A percentile compares a stretch with the other conserved stretches of the same genome.
These are phyloP conservation scores for Aeoliscus strigatus DNA, from an alignment of 2,797 vertebrate species.

Conservation along the genomic window DNA sequence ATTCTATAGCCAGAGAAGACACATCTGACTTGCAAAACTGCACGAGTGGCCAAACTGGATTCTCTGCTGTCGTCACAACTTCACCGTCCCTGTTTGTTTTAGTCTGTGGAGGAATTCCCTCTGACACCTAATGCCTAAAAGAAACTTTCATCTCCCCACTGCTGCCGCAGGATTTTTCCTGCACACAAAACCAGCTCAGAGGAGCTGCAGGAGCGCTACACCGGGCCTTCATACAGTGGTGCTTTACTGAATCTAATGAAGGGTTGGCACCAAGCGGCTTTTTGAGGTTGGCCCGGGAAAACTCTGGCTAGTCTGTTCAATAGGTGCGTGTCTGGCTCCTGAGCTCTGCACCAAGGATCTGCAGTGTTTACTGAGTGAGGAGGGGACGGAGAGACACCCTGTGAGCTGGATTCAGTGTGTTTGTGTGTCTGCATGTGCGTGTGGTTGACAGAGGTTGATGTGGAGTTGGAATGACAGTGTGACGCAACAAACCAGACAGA, in stretches of 20 bases:
- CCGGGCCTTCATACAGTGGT: slow-evolving; percentile 45
- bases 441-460: neutral
- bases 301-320: slow-evolving; percentile 51
- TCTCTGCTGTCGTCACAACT: slow-evolving; percentile 55
- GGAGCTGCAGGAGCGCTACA: slow-evolving; percentile 42
- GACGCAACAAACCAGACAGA: slow-evolving; percentile 17
- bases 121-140: slow-evolving; percentile 62
- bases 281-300: slow-evolving; percentile 55
- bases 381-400: slow-evolving; percentile 26
- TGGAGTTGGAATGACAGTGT: slow-evolving; percentile 7
- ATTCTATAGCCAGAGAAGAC: too few relatives aligned
- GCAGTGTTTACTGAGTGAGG: slow-evolving; percentile 53
- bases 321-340: slow-evolving; percentile 61
- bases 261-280: slow-evolving; percentile 58
- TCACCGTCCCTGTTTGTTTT: slow-evolving; percentile 57
- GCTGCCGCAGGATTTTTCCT: slow-evolving; percentile 52
- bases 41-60: slow-evolving; percentile 30
- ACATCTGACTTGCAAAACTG: slow-evolving; percentile 25
- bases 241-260: slow-evolving; percentile 64
- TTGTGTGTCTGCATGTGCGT: slow-evolving; percentile 21
- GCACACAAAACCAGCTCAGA: slow-evolving; percentile 44
- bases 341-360: slow-evolving; percentile 44
- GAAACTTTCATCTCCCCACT: slow-evolving; percentile 55
- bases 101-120: slow-evolving; percentile 62
- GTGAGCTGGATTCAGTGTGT: slow-evolving; percentile 25